Percentiles rank a stretch among this genome's conserved stretches.
Evolutionary conservation across 30 jellyfish, hydroid and myxozoan species (phyloP).

Genomic region (Mastigias papua): DNA sequence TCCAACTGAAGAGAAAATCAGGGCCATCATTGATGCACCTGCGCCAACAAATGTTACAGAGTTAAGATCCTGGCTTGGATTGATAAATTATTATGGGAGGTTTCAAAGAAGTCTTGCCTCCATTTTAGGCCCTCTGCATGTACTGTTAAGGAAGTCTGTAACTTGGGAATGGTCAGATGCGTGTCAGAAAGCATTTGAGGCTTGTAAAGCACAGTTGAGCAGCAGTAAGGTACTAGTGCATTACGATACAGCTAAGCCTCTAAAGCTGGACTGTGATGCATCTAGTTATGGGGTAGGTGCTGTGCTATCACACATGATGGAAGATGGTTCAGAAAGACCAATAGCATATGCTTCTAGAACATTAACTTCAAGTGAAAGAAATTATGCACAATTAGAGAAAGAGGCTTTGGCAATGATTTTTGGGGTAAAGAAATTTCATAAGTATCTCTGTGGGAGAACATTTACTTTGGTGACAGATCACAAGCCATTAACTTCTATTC

Average conservation of each 20-base stretch:
- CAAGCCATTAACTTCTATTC: slow-evolving; percentile 41
- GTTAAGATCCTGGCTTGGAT: slow-evolving; percentile 61
- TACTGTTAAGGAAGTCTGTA: slow-evolving; percentile 16
- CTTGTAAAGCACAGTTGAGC: slow-evolving; percentile 10
- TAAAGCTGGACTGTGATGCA: slow-evolving; percentile 69
- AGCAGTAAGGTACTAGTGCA: slow-evolving; percentile 64
- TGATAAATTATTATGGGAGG: slow-evolving; percentile 54
- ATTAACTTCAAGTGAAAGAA: slow-evolving; percentile 49
- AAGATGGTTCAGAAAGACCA: slow-evolving; percentile 73
- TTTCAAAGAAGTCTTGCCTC: slow-evolving; percentile 42
- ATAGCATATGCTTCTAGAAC: slow-evolving; percentile 73
- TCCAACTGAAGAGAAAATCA: slow-evolving; percentile 32
- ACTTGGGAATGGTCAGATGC: slow-evolving; percentile 48
- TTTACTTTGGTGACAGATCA: slow-evolving; percentile 78
- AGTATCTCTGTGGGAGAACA: slow-evolving; percentile 80
- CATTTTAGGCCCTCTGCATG: slow-evolving; percentile 49
- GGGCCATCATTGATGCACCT: slow-evolving; percentile 56
- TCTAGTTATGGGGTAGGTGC: slow-evolving; percentile 90
- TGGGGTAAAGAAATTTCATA: slow-evolving; percentile 79
- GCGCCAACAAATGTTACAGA: slow-evolving; percentile 55
- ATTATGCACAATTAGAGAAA: slow-evolving; percentile 73
- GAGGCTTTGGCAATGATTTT: slow-evolving; percentile 79
- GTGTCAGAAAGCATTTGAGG: slow-evolving; percentile 31
- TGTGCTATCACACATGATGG: slow-evolving; percentile 67
- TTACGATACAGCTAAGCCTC: slow-evolving; percentile 62